A percentile compares a stretch with the other conserved stretches of the same genome.
Evolutionary conservation across 2,113 vertebrate genomes (phyloP).

Genomic region (Colinus virginianus): DNA sequence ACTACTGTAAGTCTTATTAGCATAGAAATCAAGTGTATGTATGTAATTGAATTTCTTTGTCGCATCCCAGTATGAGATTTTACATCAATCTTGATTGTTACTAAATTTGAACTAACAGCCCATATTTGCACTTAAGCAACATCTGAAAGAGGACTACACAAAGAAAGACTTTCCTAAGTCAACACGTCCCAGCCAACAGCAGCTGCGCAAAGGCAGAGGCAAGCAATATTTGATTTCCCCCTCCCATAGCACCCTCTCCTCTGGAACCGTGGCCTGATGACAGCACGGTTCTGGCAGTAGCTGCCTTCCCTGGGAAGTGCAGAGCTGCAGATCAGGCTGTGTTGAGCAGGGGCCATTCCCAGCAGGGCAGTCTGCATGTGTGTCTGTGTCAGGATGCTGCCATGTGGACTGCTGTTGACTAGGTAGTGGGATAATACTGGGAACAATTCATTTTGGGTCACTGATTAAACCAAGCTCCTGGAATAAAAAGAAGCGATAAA

Average conservation of each 20-base stretch:
- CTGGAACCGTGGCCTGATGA: constrained; percentile 7
- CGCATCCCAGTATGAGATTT: constrained; percentile 63
- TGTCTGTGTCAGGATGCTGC: not conserved
- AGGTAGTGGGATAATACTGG: constrained; percentile 61
- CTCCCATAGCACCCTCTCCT: not conserved
- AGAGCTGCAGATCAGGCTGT: not conserved
- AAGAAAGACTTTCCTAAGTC: constrained; percentile 69
- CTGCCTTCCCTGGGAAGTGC: constrained; percentile 8
- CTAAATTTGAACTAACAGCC: constrained; percentile 70
- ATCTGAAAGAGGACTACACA: constrained; percentile 65
- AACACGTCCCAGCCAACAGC: constrained; percentile 65
- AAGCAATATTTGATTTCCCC: constrained; percentile 54
- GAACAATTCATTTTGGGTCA: constrained; percentile 54
- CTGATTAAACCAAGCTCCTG: not conserved
- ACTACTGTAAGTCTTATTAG: constrained; percentile 68
- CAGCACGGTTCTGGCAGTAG: constrained; percentile 11
- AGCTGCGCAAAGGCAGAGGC: constrained; percentile 57
- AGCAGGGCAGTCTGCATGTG: constrained; percentile 22
- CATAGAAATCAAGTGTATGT: constrained; percentile 69
- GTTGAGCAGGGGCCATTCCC: not conserved
- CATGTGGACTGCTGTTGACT: constrained; percentile 12
- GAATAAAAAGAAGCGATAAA: not conserved
- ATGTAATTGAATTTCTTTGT: constrained; percentile 76
- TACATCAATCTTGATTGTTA: constrained; percentile 71
- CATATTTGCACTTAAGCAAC: constrained; percentile 68